Conservation (phyloP, 2,797 vertebrate genomes). For the Sylvilagus floridanus region DNA sequence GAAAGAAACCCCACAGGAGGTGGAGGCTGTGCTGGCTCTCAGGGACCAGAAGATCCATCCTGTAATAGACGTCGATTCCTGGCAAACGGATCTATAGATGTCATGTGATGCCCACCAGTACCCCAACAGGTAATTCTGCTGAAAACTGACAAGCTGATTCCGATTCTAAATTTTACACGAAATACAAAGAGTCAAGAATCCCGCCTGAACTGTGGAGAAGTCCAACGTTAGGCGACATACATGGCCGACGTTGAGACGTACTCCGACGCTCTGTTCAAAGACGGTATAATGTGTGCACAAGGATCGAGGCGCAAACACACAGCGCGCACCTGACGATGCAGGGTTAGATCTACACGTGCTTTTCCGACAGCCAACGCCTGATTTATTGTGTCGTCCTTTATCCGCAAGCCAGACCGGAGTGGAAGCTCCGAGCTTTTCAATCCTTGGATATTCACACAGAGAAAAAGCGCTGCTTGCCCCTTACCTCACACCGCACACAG, state of each 20-base stretch:
- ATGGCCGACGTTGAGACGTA: background rate
- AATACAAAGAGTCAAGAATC: slow-evolving; percentile 6
- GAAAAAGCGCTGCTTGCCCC: background rate
- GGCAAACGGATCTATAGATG: slow-evolving; percentile 2
- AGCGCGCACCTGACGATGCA: background rate
- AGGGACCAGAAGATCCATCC: background rate
- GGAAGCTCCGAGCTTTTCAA: background rate
- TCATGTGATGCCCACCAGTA: slow-evolving; percentile 4
- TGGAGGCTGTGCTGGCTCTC: background rate
- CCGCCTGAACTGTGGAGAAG: background rate
- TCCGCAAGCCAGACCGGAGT: background rate
- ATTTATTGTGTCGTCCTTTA: background rate
- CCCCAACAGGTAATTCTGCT: background rate
- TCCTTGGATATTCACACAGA: background rate
- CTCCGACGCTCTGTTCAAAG: slow-evolving; percentile 5
- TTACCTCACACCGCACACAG: background rate
- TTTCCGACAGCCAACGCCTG: background rate
- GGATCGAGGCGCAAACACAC: background rate
- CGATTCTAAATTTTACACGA: slow-evolving; percentile 37
- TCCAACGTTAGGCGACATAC: background rate
- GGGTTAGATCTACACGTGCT: background rate
- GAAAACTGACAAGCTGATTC: background rate
- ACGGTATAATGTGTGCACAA: background rate
- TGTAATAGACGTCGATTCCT: background rate
- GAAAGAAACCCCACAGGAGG: slow-evolving; percentile 1